Evolutionary conservation across 2,888 invertebrate species (phyloP).

Genomic region (Calephelis perditalis): DNA sequence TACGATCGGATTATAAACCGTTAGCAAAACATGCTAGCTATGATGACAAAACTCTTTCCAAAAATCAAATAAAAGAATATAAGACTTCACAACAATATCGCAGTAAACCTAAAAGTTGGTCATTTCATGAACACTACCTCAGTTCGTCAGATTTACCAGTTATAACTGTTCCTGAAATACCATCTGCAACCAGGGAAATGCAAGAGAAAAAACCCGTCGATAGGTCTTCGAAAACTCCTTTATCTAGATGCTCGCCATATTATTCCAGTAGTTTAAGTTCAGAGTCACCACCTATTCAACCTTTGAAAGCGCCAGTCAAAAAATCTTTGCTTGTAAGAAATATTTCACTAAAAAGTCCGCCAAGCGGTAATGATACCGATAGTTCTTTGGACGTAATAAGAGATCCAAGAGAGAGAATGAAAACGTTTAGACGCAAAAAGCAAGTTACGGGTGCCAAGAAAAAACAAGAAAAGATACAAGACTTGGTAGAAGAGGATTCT

Average conservation of each 20-base stretch:
- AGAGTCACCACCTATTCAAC: conserved; percentile 83
- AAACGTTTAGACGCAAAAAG: conserved; percentile 83
- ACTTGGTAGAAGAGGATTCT: conserved; percentile 72
- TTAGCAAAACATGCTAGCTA: conserved; percentile 82
- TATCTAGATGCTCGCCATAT: conserved; percentile 85
- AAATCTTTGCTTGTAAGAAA: conserved; percentile 79
- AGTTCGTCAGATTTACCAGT: conserved; percentile 73
- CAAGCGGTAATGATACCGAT: conserved; percentile 86
- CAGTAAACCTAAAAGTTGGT: conserved; percentile 80
- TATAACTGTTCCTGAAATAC: conserved; percentile 76
- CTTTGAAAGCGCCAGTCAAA: conserved; percentile 81
- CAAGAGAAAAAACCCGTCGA: conserved; percentile 62
- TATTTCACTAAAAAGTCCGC: conserved; percentile 82
- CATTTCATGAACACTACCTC: conserved; percentile 81
- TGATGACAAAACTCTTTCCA: conserved; percentile 80
- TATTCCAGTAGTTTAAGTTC: conserved; percentile 87
- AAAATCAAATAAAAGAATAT: conserved; percentile 81
- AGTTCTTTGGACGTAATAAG: conserved; percentile 83
- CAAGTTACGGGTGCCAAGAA: conserved; percentile 79
- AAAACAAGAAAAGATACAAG: conserved; percentile 76
- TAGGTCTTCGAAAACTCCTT: conserved; percentile 72
- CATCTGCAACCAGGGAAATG: conserved; percentile 63
- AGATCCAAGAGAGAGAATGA: conserved; percentile 82
- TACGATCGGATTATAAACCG: conserved; percentile 77
- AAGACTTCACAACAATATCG: conserved; percentile 76